Percentiles rank a stretch among this genome's conserved stretches.
Evolutionary conservation across 2,888 invertebrate species (phyloP).

Genomic region (Pollenia griseotomentosa): DNA sequence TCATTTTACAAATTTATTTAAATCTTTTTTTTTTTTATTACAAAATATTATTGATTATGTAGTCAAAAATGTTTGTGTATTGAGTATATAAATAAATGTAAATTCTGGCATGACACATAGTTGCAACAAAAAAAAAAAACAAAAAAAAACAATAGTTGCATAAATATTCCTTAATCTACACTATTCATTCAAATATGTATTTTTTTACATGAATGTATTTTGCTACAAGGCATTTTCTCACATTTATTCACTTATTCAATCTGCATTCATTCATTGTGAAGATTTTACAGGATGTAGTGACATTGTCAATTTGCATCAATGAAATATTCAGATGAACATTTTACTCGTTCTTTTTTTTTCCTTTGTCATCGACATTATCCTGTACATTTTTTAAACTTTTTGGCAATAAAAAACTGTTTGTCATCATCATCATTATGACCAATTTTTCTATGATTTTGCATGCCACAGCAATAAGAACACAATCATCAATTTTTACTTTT

Average conservation of each 20-base stretch:
- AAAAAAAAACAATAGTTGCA: neutral
- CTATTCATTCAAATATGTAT: slow-evolving; percentile 1
- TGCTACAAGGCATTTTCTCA: slow-evolving; percentile 37
- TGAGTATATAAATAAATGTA: slow-evolving; percentile 25
- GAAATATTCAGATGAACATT: slow-evolving; percentile 46
- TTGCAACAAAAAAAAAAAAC: too few species aligned
- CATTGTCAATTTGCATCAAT: slow-evolving; percentile 65
- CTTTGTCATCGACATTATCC: slow-evolving; percentile 5
- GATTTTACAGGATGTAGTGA: slow-evolving; percentile 54
- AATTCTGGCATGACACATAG: slow-evolving; percentile 25
- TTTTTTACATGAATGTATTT: neutral
- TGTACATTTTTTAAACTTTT: slow-evolving; percentile 3
- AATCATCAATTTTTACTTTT: neutral
- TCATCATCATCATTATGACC: slow-evolving; percentile 3
- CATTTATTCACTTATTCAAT: slow-evolving; percentile 32
- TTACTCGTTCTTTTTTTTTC: neutral
- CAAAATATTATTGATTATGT: neutral
- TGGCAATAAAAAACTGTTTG: slow-evolving; percentile 13
- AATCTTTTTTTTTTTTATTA: neutral
- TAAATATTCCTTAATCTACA: slow-evolving; percentile 32
- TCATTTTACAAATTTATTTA: neutral
- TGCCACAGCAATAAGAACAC: neutral
- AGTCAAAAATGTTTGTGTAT: slow-evolving; percentile 18
- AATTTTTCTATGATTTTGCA: neutral
- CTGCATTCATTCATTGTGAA: slow-evolving; percentile 29